These are phyloP conservation scores for Tineola bisselliella DNA, from an alignment of 2,888 invertebrate species.

Conservation along the genomic window DNA sequence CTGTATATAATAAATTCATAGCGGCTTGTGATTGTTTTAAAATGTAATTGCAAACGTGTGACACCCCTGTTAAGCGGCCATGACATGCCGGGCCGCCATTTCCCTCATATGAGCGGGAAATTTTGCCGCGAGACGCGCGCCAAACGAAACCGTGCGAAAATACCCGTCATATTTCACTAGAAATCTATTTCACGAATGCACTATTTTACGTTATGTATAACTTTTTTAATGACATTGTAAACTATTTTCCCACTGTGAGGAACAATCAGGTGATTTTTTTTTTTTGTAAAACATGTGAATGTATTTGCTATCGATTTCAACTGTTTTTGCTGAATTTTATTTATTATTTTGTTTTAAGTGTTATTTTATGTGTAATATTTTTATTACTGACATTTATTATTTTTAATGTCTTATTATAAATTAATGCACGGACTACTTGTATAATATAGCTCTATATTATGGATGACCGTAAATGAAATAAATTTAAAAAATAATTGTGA, in stretches of 20 bases:
- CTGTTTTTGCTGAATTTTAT: too few relatives aligned
- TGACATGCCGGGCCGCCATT: conserved; percentile 10
- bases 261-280: not conserved
- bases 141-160: conserved; percentile 12
- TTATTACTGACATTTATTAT: too few relatives aligned
- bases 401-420: too few relatives aligned
- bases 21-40: too few relatives aligned
- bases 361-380: too few relatives aligned
- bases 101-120: not conserved
- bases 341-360: too few relatives aligned
- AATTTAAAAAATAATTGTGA: too few relatives aligned
- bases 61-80: not conserved
- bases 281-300: not conserved
- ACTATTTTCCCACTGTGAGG: conserved; percentile 41
- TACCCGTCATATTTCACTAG: conserved; percentile 9
- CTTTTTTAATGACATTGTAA: conserved; percentile 42
- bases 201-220: conserved; percentile 32
- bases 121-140: conserved; percentile 2
- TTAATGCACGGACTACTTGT: too few relatives aligned
- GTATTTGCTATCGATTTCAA: too few relatives aligned
- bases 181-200: not conserved
- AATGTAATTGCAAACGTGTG: not conserved
- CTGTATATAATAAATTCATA: too few relatives aligned
- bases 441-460: too few relatives aligned
- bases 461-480: too few relatives aligned